Evolutionary conservation across 1,140 invertebrate genomes (phyloP), one percentile per base, ranked within the genome.

Genomic region (Atta colombica): DNA sequence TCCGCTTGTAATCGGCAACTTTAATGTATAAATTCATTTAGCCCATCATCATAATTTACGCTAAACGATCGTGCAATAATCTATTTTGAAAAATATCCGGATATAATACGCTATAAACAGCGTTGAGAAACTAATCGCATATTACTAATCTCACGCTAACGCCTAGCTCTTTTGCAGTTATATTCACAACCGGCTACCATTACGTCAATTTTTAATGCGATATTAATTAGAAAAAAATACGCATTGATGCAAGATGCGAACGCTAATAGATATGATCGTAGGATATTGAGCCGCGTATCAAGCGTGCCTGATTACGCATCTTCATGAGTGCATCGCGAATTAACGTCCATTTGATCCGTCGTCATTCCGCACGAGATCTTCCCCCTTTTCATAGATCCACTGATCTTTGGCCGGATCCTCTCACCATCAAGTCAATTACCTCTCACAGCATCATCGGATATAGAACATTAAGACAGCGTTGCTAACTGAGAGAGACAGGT

Each of bases 381-480:
- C 51, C 45, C 8, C 14, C 45, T 25, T 18, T 65, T 55, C 74
- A 53, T 82, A 58, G 78, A 81, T 82, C 49, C 49, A 39, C 16
- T 8, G 31, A 86, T 53, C 63, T 35, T 12, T 74, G n/a, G 28
- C n/a, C 53, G 31, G 68, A 84, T 77, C 65, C 31, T 49, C 31
- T 65, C 78, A 39, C 65, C 49, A 18, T 39, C 81, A 45, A 89
- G 90, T 89, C 90, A 91, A 91, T 91, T 91, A 91, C 77, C 85
- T 86, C 72, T 86, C 85, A 65, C 77, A 77, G 87, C 85, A 86
- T 78, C 51, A 60, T 85, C 81, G 77, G 87, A 91, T 91, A 90
- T 91, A 91, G 90, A 91, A 91, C 89, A 91, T 91, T 91, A 91
- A 91, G 85, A 85, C 60, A 77, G 21, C 90, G 85, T 66, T 80